Base-by-base conservation (phyloP, 2,797 vertebrate species). In the Triplophysa bombifrons region DNA sequence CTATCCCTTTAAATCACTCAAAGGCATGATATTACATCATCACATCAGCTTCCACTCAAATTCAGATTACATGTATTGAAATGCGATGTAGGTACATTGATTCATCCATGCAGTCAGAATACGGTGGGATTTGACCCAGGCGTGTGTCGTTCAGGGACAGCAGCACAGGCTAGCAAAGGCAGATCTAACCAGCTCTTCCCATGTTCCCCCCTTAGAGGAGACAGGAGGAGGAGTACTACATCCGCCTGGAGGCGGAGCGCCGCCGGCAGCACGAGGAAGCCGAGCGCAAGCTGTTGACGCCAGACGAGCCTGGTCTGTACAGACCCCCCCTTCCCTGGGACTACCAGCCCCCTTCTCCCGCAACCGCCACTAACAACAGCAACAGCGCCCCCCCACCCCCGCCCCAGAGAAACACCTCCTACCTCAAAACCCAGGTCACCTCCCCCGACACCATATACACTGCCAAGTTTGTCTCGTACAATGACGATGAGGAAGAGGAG, bases 201-300 rank as follows among this genome's bases (percentile, higher is more conserved):
- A 80, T 88, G 81, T 86, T 85, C 81, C 88, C 84, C 92, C 92
- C 86, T 19, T 92, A 99, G 98, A 96, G 97, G 95, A 97, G 96
- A 88, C 98, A 99, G 93, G 98, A 99, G 88, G 95, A 98, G 86
- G 98, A 96, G 84, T 99, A 99, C 93, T 99, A 99, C 94, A 93
- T 90, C 85, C 97, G 97, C 80, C 92, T 99, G 93, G 98, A 99
- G 92, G 96, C 95, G 0, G 98, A 95, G 92, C 93, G 98, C 89
- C 98, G 98, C 89, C 93, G 96, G 91, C 96, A 98, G 90, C 98
- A 98, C 8, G 96, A 98, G 30, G 97, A 98, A 89, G 97, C 95
- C 0, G 96, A 98, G 68, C 93, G 96, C 86, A 94, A 95, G 95
- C 93, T 98, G 90, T 94, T 98, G 94, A 94, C 95, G 76, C 95